phyloP scores from a whole-genome alignment of 2,797 vertebrate genomes.

The Spinibarbus caldwelli region DNA sequence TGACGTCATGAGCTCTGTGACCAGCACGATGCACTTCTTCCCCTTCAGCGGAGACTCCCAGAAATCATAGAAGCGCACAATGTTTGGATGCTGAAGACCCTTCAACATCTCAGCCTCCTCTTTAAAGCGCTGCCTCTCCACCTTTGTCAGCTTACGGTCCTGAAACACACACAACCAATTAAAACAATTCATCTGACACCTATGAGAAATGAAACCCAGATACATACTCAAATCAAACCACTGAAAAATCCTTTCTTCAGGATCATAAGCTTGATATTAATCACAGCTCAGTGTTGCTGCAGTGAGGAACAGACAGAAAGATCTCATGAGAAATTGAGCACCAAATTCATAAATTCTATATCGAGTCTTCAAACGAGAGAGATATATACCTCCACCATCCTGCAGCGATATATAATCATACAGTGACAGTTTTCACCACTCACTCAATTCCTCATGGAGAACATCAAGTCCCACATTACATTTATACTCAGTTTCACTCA shows the following conservation, averaged over 20 bases:
- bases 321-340: neutral
- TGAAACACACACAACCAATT: conserved; percentile 58
- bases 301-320: neutral
- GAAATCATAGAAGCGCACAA: conserved; percentile 98
- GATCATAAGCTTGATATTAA: neutral
- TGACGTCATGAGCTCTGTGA: conserved; percentile 98
- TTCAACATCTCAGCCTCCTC: conserved; percentile 99
- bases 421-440: too few relatives aligned
- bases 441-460: too few relatives aligned
- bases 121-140: conserved; percentile 95
- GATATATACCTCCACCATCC: neutral
- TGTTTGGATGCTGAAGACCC: conserved; percentile 97
- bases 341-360: neutral
- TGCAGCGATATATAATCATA: too few relatives aligned
- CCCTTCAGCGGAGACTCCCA: conserved; percentile 96
- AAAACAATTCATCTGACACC: neutral
- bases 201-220: too few relatives aligned
- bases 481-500: too few relatives aligned
- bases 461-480: too few relatives aligned
- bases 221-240: too few relatives aligned
- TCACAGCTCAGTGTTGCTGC: neutral
- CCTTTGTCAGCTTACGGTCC: conserved; percentile 96
- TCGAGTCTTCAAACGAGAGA: neutral
- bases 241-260: too few relatives aligned
- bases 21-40: conserved; percentile 95